These are phyloP conservation scores for Cichladusa arquata DNA, from an alignment of 2,113 vertebrate genomes.

Conservation along the genomic window DNA sequence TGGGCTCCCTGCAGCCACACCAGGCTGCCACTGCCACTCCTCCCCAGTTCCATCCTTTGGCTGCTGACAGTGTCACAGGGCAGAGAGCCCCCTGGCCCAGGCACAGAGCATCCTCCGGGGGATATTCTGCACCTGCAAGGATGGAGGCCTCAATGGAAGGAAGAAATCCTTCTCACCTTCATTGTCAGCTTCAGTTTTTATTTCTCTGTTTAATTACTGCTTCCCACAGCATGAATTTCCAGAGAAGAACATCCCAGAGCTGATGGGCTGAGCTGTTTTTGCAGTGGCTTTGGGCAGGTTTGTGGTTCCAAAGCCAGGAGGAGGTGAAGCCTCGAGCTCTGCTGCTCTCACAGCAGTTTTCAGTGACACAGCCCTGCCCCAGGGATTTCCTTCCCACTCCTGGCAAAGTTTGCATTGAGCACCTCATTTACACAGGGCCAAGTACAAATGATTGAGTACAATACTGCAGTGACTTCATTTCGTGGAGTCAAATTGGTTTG, in stretches of 20 bases:
- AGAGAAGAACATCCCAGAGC: fast-evolving
- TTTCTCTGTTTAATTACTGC: background rate
- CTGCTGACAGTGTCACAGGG: background rate
- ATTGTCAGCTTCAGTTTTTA: fast-evolving
- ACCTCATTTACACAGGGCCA: background rate
- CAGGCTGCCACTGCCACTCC: too few relatives aligned
- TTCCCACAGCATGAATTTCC: background rate
- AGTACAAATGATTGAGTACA: background rate
- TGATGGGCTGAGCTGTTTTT: background rate
- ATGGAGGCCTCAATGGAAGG: fast-evolving
- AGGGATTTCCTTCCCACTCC: background rate
- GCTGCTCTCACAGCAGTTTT: fast-evolving
- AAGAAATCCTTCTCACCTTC: background rate
- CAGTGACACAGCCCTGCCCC: background rate
- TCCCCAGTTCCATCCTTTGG: too few relatives aligned
- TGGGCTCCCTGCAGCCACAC: background rate
- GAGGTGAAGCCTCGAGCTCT: background rate
- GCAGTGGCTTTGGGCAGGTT: background rate
- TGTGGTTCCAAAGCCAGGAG: background rate
- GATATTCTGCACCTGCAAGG: too few relatives aligned
- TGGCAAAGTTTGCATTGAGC: background rate
- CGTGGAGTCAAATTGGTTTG: background rate
- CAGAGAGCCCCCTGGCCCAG: background rate
- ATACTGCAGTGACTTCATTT: background rate
- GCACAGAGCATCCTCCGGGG: background rate